Evolutionary conservation across 2,888 invertebrate species (phyloP), one percentile per base, ranked within the genome.

Genomic region (Metallyticus violacea): DNA sequence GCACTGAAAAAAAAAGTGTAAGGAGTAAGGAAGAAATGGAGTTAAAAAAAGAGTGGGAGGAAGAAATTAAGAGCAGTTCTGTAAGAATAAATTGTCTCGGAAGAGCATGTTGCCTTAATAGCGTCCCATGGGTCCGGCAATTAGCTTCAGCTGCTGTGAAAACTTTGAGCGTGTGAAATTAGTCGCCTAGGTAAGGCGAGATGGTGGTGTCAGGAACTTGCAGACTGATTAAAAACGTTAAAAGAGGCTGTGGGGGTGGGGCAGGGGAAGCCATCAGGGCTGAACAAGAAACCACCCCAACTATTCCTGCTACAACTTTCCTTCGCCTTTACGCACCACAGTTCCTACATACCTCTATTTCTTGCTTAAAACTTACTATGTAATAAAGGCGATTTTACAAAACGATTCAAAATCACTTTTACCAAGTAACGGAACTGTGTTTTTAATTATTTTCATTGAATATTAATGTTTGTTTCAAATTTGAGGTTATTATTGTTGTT

Each of bases 131-230:
- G 90, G 91, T 89, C 89, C 89, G 89, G 89, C 91, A 91, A 91
- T 91, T 91, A 91, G 90, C 90, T 89, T 89, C 88, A 90, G 89
- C 89, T 89, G 89, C 22, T 81, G 90, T 91, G 90, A 90, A 91
- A 91, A 91, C 91, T 91, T 91, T 90, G 91, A 62, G 90, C 90
- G 91, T 90, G 91, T 91, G 90, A 90, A 91, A 90, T 89, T 90
- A 90, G 90, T 90, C 89, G 90, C 87, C 79, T n/a, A 81, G 40
- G 62, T 62, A 26, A 81, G 62, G 62, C 77, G 15, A 77, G 83
- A 77, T 28, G 83, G 40, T 15, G 62, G 86, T 81, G 86, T 82
- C 79, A 77, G 87, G 25, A 40, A 80, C 81, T 85, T 86, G 86
- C 85, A 85, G 86, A 79, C 87, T 86, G 87, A 86, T 87, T 87